phyloP scores from a whole-genome alignment of 2,797 vertebrate genomes.

The Leptatherina wallacei region DNA sequence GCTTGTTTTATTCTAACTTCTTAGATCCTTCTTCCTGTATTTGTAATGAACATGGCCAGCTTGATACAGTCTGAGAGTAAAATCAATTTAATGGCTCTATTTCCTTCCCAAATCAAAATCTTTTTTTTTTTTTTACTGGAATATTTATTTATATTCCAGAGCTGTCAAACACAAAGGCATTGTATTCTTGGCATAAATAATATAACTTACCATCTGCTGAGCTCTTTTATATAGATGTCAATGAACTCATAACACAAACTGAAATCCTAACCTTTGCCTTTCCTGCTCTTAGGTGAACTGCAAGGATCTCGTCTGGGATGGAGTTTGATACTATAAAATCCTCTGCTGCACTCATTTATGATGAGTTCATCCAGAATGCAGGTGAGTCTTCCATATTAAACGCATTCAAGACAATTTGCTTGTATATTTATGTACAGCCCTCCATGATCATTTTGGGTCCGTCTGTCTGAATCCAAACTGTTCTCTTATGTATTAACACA shows the following conservation, averaged over 20 bases:
- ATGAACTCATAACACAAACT: background rate
- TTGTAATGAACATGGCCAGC: background rate
- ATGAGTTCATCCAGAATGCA: constrained; percentile 90
- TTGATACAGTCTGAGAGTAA: no score
- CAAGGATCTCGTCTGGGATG: constrained; percentile 80
- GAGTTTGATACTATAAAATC: constrained; percentile 87
- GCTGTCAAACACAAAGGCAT: background rate
- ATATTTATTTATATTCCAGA: background rate
- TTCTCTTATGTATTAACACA: background rate
- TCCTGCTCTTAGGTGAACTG: constrained; percentile 24
- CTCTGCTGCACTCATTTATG: constrained; percentile 87
- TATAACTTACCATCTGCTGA: background rate
- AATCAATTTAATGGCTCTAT: no score
- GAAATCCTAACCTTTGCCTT: constrained; percentile 15
- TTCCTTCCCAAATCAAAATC: no score
- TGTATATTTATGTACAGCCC: background rate
- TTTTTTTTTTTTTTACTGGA: no score
- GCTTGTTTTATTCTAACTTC: background rate
- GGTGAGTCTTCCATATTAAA: constrained; percentile 79
- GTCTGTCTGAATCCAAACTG: background rate
- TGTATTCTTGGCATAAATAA: background rate
- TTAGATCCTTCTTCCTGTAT: background rate
- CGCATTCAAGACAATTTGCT: no score
- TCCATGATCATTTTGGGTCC: background rate
- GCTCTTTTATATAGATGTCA: constrained; percentile 1